Percentiles rank a stretch among this genome's conserved stretches.
These are phyloP conservation scores for Macquaria ambigua DNA, from an alignment of 2,113 vertebrate genomes.

Conservation along the genomic window DNA sequence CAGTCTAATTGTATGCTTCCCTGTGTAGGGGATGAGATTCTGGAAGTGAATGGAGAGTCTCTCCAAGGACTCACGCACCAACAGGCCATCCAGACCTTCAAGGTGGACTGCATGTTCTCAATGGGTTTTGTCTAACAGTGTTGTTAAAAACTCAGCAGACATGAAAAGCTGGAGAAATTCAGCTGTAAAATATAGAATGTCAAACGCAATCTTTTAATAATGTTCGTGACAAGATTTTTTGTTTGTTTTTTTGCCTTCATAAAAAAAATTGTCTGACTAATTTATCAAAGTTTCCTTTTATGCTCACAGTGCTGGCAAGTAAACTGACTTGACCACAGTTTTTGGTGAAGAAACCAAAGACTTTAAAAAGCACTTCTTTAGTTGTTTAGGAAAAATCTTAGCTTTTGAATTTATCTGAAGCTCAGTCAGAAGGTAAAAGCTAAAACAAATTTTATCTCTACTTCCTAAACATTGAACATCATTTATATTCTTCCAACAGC, in stretches of 20 bases:
- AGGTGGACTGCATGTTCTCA: slow-evolving; percentile 84
- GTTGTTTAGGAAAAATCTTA: neutral
- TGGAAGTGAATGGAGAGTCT: slow-evolving; percentile 97
- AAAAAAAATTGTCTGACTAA: neutral
- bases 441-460: neutral
- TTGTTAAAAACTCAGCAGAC: neutral
- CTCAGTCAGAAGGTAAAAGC: neutral
- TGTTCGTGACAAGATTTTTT: too few relatives aligned
- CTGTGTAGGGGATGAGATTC: slow-evolving; percentile 91
- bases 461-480: neutral
- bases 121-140: neutral
- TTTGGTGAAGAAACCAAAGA: neutral
- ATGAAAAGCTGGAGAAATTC: neutral
- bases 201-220: neutral
- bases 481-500: slow-evolving; percentile 78
- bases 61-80: slow-evolving; percentile 96
- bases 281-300: neutral
- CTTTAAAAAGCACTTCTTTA: neutral
- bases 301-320: neutral
- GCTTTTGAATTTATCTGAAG: neutral
- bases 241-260: neutral
- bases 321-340: neutral
- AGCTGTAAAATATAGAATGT: neutral
- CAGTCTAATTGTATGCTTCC: neutral
- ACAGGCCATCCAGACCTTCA: slow-evolving; percentile 97